Evolutionary conservation across 92 coral and sea anemone species (phyloP).

Genomic region (Paramuricea clavata): DNA sequence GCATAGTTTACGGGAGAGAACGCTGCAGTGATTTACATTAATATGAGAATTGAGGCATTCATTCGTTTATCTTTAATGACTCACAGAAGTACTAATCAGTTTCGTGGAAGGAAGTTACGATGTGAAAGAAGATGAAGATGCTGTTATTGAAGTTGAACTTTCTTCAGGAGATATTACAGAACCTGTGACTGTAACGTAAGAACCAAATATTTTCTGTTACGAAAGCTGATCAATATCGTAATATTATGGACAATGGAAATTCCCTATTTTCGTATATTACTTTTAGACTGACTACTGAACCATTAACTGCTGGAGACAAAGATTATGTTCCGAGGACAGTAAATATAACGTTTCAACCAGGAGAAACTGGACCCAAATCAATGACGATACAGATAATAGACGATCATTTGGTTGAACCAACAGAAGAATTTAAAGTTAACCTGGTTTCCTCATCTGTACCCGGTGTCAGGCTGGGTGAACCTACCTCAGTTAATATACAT

Average conservation of each 20-base stretch:
- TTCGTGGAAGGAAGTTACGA: not conserved
- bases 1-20: not conserved
- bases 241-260: too few relatives aligned
- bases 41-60: not conserved
- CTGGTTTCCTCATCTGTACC: conserved; percentile 16
- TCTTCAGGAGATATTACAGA: conserved; percentile 2
- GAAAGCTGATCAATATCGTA: not conserved
- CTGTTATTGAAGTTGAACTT: not conserved
- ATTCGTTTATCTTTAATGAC: not conserved
- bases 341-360: not conserved
- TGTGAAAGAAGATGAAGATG: conserved; percentile 10
- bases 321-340: not conserved
- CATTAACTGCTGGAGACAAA: not conserved
- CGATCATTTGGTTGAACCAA: conserved; percentile 22
- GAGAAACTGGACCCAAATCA: conserved; percentile 4
- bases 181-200: conserved; percentile 2
- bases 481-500: conserved; percentile 22
- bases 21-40: not conserved
- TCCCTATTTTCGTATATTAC: not conserved
- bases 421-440: conserved; percentile 13
- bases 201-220: not conserved
- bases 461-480: conserved; percentile 7
- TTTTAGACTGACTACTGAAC: conserved; percentile 10
- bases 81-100: not conserved
- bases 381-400: not conserved